Base-by-base conservation (phyloP, 2,113 vertebrate species). In the Microcebus jonahi region DNA sequence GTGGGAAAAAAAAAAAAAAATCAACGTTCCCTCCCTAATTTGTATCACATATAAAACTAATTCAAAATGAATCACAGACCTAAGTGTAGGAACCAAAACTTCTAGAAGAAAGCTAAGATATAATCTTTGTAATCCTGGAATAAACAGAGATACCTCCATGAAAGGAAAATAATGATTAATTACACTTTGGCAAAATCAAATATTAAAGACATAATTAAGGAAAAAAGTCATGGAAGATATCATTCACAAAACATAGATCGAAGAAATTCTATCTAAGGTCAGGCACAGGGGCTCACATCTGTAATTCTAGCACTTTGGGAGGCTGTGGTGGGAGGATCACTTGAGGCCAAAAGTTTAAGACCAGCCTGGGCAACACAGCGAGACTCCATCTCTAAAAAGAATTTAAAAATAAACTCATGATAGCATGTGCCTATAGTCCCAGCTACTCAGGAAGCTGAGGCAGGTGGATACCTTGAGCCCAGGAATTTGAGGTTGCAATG, bases 1-100 rank as follows among this genome's bases (percentile, higher is more conserved):
- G 25, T 83, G 6, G 55, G 6, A 7, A 11, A 65, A 84, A 73
- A 73, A 34, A 77, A 79, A 65, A 84, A 73, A 34, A 77, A 79
- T 48, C 25, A 88, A 91, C 42, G 42, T 88, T 42, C 17, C 65
- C 6, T 15, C 39, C 59, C 25, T 57, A 45, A 27, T 63, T 84
- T 1, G 2, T 8, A 73, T 34, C 39, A 84, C 17, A 75, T 5
- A 45, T 36, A 95, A 92, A 92, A 80, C 73, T 92, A 92, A 88
- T 65, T 94, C 13, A 5, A 48, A 91, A 82, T 31, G 5, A 96
- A 75, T 55, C 23, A 39, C 25, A 63, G 82, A 55, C n/a, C 68
- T 92, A 34, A 92, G 63, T 55, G 6, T 83, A 65, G 95, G 53
- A 91, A 87, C n/a, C 57, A 77, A 93, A 75, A 75, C 27, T 67